These are phyloP conservation scores for Onychomys leucogaster DNA, from an alignment of 2,797 vertebrate species.

Conservation along the genomic window DNA sequence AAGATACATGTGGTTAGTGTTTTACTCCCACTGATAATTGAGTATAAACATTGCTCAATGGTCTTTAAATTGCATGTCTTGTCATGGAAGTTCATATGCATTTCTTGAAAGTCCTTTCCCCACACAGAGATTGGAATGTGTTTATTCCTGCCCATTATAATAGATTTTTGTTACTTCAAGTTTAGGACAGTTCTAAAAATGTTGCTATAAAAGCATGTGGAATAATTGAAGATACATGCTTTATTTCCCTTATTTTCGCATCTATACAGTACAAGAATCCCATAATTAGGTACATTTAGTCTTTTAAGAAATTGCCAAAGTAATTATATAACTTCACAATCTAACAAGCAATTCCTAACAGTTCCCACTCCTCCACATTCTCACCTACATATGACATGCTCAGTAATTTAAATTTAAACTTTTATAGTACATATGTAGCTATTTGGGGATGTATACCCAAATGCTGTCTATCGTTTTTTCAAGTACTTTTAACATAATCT, in stretches of 20 bases:
- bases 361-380: background rate
- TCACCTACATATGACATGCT: background rate
- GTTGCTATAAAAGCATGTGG: background rate
- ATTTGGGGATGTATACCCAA: background rate
- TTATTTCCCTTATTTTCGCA: background rate
- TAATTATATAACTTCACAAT: background rate
- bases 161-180: background rate
- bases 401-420: background rate
- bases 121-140: background rate
- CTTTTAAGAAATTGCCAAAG: background rate
- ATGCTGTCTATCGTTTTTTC: background rate
- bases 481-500: background rate
- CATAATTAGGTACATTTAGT: background rate
- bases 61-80: background rate
- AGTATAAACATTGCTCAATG: background rate
- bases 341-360: background rate
- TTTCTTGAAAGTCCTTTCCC: background rate
- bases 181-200: background rate
- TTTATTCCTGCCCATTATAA: background rate
- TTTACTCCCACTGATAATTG: background rate
- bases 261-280: background rate
- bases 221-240: background rate
- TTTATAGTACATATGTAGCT: background rate
- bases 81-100: background rate
- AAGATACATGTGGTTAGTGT: background rate